Evolutionary conservation across 2,797 vertebrate species (phyloP), one percentile per base, ranked within the genome.

Genomic region (Dermochelys coriacea): DNA sequence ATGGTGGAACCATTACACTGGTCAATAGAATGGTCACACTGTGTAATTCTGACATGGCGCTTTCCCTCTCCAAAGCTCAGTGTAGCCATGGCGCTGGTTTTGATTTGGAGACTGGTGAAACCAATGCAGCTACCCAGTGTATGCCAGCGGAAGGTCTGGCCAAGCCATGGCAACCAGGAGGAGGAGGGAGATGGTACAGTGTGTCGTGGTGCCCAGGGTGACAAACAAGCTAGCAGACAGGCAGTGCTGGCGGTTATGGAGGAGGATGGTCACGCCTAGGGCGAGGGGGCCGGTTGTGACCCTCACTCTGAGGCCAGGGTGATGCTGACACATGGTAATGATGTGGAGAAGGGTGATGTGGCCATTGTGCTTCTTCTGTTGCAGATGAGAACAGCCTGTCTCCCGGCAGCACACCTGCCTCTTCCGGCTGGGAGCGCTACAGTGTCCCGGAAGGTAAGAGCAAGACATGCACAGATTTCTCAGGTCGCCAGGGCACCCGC

Each of bases 401-500:
- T 0, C 97, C 98, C 2, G 98, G 98, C 95, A 98, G 97, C 78
- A 98, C 98, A 6, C 97, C 97, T 0, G 97, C 95, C 12, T 98
- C 98, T 6, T 97, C 98, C 0, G 80, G 98, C 88, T 98, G 97
- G 94, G 98, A 99, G 81, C 97, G 82, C 86, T 98, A 98, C 52
- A 98, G 86, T 94, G 98, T 98, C 79, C 96, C 98, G 0, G 98
- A 99, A 96, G 98, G 99, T 99, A 97, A 52, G 95, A 29, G 11
- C 34, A 45, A 54, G 3, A 85, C 49, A n/a, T 90, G 64, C 75
- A 3, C 0, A 27, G n/a, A 1, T 34, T 25, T 55, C 8, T 7
- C 47, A 8, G 5, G 21, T 47, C 6, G 5, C 14, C 2, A 3
- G 16, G 31, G 10, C 31, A 11, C 18, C 18, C 18, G 4, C 18